Conservation (phyloP, 2,888 invertebrate species). For the Platerodrilus igneus region DNA sequence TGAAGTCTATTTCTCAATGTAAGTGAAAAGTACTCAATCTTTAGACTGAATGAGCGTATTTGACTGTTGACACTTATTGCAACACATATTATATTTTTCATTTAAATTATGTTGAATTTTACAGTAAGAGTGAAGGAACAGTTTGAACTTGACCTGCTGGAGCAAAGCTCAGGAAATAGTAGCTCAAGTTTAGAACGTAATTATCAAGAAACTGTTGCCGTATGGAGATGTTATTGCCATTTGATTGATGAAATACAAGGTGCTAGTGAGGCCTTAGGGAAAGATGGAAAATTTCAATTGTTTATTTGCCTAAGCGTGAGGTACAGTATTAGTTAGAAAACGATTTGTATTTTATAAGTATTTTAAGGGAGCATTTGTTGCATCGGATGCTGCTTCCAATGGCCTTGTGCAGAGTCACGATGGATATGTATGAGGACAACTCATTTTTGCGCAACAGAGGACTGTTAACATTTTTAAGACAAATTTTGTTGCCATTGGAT, state of each 20-base stretch:
- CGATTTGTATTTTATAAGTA: background rate
- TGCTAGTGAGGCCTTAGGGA: slow-evolving; percentile 83
- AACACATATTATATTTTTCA: slow-evolving; percentile 4
- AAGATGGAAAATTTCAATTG: slow-evolving; percentile 97
- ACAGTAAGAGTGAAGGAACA: slow-evolving; percentile 79
- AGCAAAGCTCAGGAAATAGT: slow-evolving; percentile 51
- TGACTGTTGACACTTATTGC: too few relatives aligned
- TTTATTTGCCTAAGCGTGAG: slow-evolving; percentile 91
- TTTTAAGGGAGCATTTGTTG: slow-evolving; percentile 74
- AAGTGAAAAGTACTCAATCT: too few relatives aligned
- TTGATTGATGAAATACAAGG: slow-evolving; percentile 84
- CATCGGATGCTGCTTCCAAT: slow-evolving; percentile 90
- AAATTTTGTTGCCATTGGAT: slow-evolving; percentile 85
- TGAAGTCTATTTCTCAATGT: too few relatives aligned
- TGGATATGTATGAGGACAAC: slow-evolving; percentile 93
- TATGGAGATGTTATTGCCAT: slow-evolving; percentile 85
- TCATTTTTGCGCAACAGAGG: slow-evolving; percentile 88
- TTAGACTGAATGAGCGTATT: too few relatives aligned
- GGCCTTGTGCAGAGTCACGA: slow-evolving; percentile 81
- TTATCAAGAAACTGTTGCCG: slow-evolving; percentile 54
- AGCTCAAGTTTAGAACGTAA: slow-evolving; percentile 46
- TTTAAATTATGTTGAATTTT: slow-evolving; percentile 34
- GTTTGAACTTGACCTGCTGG: slow-evolving; percentile 68
- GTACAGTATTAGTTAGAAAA: slow-evolving; percentile 55
- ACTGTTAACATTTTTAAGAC: slow-evolving; percentile 80